Evolutionary conservation across 2,797 vertebrate species (phyloP).

Genomic region (Acanthis flammea): DNA sequence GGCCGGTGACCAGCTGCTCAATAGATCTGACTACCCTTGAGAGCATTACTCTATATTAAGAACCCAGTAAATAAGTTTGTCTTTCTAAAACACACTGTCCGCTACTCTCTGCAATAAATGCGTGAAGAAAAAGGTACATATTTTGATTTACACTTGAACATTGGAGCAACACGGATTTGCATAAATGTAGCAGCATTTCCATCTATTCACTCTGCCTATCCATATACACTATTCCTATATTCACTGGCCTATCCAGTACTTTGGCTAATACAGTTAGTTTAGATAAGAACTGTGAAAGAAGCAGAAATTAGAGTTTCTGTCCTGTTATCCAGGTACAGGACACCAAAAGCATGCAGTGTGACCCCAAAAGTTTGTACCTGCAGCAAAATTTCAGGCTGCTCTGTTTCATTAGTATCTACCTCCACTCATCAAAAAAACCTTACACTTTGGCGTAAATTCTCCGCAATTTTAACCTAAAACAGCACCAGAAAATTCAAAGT

Average conservation of each 20-base stretch:
- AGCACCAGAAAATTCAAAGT: background rate
- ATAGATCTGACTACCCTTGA: background rate
- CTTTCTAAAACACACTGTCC: background rate
- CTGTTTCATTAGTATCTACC: background rate
- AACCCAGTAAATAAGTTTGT: background rate
- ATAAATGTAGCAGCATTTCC: background rate
- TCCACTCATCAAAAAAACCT: background rate
- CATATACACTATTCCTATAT: background rate
- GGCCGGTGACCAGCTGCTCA: background rate
- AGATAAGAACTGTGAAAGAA: background rate
- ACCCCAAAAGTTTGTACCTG: background rate
- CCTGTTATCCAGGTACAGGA: background rate
- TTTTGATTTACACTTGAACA: background rate
- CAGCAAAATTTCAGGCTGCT: background rate
- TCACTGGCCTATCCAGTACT: background rate
- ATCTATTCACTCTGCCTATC: background rate
- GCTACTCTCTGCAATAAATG: background rate
- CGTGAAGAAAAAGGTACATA: background rate
- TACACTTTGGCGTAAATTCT: background rate
- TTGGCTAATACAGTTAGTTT: background rate
- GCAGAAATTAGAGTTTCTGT: background rate
- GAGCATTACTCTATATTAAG: background rate
- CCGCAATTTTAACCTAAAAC: background rate
- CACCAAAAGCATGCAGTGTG: background rate
- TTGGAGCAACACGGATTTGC: background rate